phyloP scores from a whole-genome alignment of 2,113 vertebrate genomes.

The Chlamydotis undulata region DNA sequence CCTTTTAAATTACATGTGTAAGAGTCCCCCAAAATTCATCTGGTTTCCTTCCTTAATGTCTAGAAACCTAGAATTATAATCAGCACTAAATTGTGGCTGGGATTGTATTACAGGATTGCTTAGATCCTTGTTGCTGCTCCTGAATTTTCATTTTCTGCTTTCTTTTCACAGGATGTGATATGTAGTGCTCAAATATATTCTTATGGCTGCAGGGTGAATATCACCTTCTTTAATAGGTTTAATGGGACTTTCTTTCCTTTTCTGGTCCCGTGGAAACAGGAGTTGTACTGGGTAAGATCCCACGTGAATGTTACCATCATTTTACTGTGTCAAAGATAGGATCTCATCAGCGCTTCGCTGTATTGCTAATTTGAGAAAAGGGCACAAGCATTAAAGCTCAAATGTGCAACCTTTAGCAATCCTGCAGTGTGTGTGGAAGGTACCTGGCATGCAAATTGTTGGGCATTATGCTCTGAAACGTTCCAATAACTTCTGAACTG shows the following conservation, averaged over 20 bases:
- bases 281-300: constrained; percentile 27
- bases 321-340: constrained; percentile 31
- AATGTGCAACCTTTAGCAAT: background rate
- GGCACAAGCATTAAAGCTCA: constrained; percentile 19
- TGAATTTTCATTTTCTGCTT: constrained; percentile 13
- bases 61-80: constrained; percentile 50
- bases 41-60: background rate
- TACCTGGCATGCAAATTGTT: constrained; percentile 41
- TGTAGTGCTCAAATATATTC: background rate
- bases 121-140: background rate
- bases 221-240: constrained; percentile 30
- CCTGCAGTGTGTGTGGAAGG: background rate
- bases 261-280: background rate
- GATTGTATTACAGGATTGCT: background rate
- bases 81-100: constrained; percentile 2
- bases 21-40: background rate
- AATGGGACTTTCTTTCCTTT: constrained; percentile 33
- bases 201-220: constrained; percentile 6
- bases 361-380: constrained; percentile 47
- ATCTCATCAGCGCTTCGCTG: constrained; percentile 41
- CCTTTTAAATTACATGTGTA: background rate
- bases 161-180: background rate
- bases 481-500: constrained; percentile 49
- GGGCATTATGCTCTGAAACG: constrained; percentile 27
- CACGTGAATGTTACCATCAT: constrained; percentile 24